Conservation (phyloP, 2,888 invertebrate genomes). For the Argyresthia albistria region DNA sequence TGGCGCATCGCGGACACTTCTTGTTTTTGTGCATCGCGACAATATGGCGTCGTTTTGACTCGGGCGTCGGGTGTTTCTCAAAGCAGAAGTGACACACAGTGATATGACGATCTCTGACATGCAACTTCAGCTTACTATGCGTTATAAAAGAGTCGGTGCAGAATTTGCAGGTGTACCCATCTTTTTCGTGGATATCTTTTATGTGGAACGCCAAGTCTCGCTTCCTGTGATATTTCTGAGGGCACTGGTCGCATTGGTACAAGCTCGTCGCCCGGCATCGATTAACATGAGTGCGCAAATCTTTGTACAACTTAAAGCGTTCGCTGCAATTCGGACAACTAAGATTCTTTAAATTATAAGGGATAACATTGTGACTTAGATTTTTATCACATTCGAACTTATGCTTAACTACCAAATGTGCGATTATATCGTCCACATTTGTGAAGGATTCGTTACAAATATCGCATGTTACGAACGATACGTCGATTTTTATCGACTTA, state of each 20-base stretch:
- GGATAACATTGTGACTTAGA: conserved; percentile 3
- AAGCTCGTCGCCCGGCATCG: conserved; percentile 1
- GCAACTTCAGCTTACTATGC: conserved; percentile 5
- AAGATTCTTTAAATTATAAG: conserved; percentile 8
- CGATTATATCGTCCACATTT: conserved; percentile 4
- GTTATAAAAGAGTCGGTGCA: background rate
- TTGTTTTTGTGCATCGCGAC: background rate
- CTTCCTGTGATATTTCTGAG: conserved; percentile 9
- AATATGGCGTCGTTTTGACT: background rate
- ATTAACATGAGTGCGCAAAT: conserved; percentile 7
- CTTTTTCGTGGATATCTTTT: background rate
- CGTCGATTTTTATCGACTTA: conserved; percentile 8
- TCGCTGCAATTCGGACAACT: conserved; percentile 9
- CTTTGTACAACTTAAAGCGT: conserved; percentile 6
- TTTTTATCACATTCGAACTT: conserved; percentile 6
- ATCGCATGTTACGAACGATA: conserved; percentile 8
- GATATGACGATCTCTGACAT: conserved; percentile 6
- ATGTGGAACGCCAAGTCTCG: conserved; percentile 7
- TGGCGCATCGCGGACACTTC: conserved; percentile 1
- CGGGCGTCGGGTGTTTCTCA: background rate
- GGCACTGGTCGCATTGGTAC: conserved; percentile 9
- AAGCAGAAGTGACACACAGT: conserved; percentile 1
- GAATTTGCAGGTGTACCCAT: background rate
- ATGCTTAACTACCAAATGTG: conserved; percentile 9
- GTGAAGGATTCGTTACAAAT: conserved; percentile 7